Percentiles rank a stretch among this genome's conserved stretches.
Conservation (phyloP, 2,888 invertebrate genomes). For the Nemotelus pantherinus region DNA sequence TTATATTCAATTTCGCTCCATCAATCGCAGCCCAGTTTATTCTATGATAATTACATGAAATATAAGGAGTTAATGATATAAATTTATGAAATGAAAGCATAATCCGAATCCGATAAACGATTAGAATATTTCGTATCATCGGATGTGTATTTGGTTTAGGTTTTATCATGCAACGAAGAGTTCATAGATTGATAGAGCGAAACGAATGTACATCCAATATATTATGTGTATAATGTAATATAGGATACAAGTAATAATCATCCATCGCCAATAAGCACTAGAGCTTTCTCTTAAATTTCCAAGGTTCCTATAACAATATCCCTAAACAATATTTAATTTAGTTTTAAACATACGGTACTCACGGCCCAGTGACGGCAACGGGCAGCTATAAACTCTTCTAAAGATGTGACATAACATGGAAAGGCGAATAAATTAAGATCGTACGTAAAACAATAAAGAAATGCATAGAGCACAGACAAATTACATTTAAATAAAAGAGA, state of each 20-base stretch:
- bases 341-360: neutral
- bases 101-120: neutral
- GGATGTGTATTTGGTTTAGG: neutral
- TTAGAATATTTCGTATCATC: neutral
- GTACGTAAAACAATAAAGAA: slow-evolving; percentile 20
- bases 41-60: neutral
- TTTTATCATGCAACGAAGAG: neutral
- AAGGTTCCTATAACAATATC: neutral
- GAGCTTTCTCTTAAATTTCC: neutral
- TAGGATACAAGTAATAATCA: neutral
- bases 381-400: neutral
- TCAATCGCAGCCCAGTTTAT: neutral
- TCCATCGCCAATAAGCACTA: slow-evolving; percentile 16
- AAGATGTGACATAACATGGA: neutral
- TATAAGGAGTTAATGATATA: neutral
- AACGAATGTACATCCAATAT: neutral
- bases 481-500: neutral
- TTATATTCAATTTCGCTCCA: slow-evolving; percentile 2
- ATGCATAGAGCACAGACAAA: slow-evolving; percentile 5
- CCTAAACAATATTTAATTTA: neutral
- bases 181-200: slow-evolving; percentile 21
- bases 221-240: slow-evolving; percentile 9
- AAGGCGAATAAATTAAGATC: neutral
- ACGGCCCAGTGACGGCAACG: neutral
- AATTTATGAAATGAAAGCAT: neutral